Evolutionary conservation across 2,888 invertebrate genomes (phyloP), one percentile per base, ranked within the genome.

Genomic region (Girardia tigrina): DNA sequence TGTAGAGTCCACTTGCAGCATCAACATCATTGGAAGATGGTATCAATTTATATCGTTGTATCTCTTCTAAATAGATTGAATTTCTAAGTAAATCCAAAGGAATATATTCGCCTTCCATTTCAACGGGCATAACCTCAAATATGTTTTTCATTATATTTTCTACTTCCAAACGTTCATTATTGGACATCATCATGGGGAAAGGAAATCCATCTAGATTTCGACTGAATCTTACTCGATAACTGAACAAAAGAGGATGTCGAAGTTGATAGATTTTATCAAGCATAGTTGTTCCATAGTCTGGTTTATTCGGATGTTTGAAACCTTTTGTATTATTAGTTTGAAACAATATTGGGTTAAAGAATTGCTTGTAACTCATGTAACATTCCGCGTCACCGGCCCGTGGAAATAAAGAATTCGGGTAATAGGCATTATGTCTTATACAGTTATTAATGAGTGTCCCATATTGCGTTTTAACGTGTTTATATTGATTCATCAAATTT

Each of bases 311-410:
- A 23, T 71, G 71, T 28, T 29, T 71, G 27, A 71, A 71, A 28
- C 6, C 27, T 4, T 23, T n/a, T 4, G 27, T 12, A 28, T n/a
- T 27, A 36, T 73, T 73, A 16, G 27, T 26, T 56, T 73, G 6
- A 20, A 29, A 26, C 16, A 73, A 26, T 28, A 73, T 73, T 36
- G 73, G 73, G n/a, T 73, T 36, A 20, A 73, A 73, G 23, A 73
- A 73, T 4, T 12, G n/a, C 12, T 36, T 14, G 26, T 36, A 73
- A 2, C 4, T 23, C 4, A 12, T 71, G 42, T 73, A 73, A 36
- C 6, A 27, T 4, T 73, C 73, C 4, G 20, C 16, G 26, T 73
- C 73, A 36, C 73, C 29, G 26, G 73, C 73, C 20, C 73, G 70
- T 14, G 73, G 73, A 73, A 73, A 73, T 4, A 73, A 14, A 14